Percentiles rank a stretch among this genome's conserved stretches.
phyloP scores from a whole-genome alignment of 2,113 vertebrate genomes.

The Chrysochloris asiatica region DNA sequence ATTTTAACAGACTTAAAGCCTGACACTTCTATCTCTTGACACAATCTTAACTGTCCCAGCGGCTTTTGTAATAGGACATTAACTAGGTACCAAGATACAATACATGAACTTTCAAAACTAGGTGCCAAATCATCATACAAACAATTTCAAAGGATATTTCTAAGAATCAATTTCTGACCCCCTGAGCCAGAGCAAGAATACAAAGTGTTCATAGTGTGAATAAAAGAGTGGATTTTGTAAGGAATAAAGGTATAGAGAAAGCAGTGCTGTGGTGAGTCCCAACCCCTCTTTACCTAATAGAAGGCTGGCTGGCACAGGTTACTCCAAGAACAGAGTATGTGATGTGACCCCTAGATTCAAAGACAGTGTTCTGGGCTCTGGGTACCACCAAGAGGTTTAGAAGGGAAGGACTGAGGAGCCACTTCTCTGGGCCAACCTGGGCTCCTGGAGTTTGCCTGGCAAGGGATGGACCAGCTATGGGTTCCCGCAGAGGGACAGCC shows the following conservation, averaged over 20 bases:
- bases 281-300: no score
- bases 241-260: neutral
- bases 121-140: neutral
- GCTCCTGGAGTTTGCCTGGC: neutral
- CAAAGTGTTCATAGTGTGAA: neutral
- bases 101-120: constrained; percentile 11
- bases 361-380: neutral
- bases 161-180: neutral
- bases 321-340: neutral
- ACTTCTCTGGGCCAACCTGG: neutral
- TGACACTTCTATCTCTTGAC: neutral
- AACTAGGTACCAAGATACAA: neutral
- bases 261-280: neutral
- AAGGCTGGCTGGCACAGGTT: neutral
- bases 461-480: neutral
- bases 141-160: constrained; percentile 36
- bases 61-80: constrained; percentile 6
- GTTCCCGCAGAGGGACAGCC: neutral
- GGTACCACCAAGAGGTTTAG: neutral
- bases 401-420: neutral
- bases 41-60: neutral
- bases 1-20: neutral
- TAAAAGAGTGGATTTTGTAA: neutral
- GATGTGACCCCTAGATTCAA: no score
- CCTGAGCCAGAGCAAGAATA: neutral